phyloP scores from a whole-genome alignment of 2,888 invertebrate species.

The Heliconius charithonia region DNA sequence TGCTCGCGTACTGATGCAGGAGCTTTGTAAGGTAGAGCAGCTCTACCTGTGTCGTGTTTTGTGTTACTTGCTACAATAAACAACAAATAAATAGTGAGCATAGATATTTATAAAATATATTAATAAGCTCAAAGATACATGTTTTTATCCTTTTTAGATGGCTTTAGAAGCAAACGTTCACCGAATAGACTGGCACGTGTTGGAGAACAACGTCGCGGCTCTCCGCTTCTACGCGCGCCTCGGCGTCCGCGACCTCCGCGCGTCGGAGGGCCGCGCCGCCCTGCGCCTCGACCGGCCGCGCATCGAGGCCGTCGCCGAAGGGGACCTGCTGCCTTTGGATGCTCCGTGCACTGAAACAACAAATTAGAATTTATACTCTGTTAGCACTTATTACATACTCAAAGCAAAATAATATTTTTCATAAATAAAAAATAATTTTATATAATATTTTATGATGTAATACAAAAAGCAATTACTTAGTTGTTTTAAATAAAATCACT shows the following conservation, averaged over 20 bases:
- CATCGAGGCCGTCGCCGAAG: conserved; percentile 58
- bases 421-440: too few species aligned
- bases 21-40: conserved; percentile 56
- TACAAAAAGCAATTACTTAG: background rate
- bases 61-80: too few species aligned
- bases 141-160: conserved; percentile 51
- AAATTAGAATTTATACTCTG: background rate
- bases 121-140: too few species aligned
- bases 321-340: conserved; percentile 36
- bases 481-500: too few species aligned
- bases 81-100: too few species aligned
- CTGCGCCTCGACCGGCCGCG: conserved; percentile 65
- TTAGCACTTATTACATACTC: background rate
- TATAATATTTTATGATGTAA: background rate
- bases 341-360: background rate
- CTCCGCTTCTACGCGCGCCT: conserved; percentile 88
- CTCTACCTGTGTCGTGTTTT: background rate
- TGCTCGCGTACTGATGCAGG: conserved; percentile 85
- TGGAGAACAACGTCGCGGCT: conserved; percentile 89
- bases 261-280: conserved; percentile 65
- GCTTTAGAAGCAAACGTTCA: conserved; percentile 78
- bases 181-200: conserved; percentile 90
- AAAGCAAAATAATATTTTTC: background rate
- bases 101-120: too few species aligned
- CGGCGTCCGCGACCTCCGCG: conserved; percentile 83